Evolutionary conservation across 2,888 invertebrate species (phyloP).

Genomic region (Crematogaster levior): DNA sequence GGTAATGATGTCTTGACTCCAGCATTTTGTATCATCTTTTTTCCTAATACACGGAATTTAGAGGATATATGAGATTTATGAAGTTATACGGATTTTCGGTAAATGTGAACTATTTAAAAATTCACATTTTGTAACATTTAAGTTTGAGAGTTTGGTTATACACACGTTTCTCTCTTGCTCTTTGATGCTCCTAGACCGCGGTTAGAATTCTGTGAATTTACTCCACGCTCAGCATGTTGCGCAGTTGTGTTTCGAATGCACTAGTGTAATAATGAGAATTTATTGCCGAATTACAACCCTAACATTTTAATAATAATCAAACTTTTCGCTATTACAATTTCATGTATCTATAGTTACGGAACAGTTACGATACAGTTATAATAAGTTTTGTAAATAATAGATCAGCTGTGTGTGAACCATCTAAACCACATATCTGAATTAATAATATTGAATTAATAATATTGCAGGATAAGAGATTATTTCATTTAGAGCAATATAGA

Average conservation of each 20-base stretch:
- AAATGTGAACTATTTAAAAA: conserved; percentile 7
- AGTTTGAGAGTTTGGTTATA: background rate
- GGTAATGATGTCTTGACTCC: conserved; percentile 20
- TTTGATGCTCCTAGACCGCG: background rate
- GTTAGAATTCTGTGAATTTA: background rate
- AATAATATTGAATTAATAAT: conserved; percentile 15
- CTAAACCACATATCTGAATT: background rate
- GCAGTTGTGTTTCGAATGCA: background rate
- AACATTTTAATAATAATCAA: background rate
- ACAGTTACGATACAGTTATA: background rate
- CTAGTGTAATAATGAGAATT: background rate
- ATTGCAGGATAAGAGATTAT: background rate
- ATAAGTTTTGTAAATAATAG: background rate
- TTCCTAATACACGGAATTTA: background rate
- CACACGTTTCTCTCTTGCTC: background rate
- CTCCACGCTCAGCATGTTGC: background rate
- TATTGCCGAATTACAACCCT: background rate
- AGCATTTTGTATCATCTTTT: background rate
- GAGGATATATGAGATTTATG: background rate
- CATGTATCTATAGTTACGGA: background rate
- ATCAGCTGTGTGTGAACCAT: too few relatives aligned
- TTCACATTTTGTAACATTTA: background rate
- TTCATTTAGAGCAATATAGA: background rate
- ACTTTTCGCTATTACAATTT: background rate
- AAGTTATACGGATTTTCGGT: background rate